Evolutionary conservation across 2,797 vertebrate species (phyloP), one percentile per base, ranked within the genome.

Genomic region (Lacerta viridis): DNA sequence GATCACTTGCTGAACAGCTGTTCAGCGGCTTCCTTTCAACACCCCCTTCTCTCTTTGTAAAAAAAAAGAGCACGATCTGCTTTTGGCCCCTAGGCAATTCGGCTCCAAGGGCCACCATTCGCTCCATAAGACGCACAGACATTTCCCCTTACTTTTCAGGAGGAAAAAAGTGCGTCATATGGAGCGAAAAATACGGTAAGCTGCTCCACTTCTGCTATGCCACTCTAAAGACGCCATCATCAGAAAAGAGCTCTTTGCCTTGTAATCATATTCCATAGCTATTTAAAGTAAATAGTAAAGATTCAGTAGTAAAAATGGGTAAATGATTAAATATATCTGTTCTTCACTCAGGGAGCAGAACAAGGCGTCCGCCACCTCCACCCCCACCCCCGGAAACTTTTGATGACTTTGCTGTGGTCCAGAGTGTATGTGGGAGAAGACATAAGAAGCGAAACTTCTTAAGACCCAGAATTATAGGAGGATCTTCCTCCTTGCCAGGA

Each of bases 401-500:
- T 9, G 88, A 91, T 0, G 86, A 0, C 33, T 90, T 3, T 9
- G 66, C 89, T n/a, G 82, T 85, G 0, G 89, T 88, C 10, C 92
- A 11, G 59, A 95, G 89, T 85, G 20, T 93, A 1, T 99, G 99
- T 1, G 99, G 99, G 29, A 97, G 87, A 93, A 98, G 96, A 88
- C 98, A 98, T 91, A 97, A 97, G 93, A 99, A 99, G 95, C 95
- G 97, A 76, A 96, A 94, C 36, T 91, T 97, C 2, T 39, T 97
- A 43, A 96, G 96, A 69, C 98, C 97, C 0, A 97, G 98, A 69
- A 98, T 99, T 84, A 3, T 99, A 1, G 98, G 98, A 0, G 99
- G 99, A 15, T 97, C 90, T 1, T 95, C 97, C 0, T 96, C 98
- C 0, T 94, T 99, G 94, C 97, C 98, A 0, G 99, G 98, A 6